These are phyloP conservation scores for Pterois miles DNA, from an alignment of 2,797 vertebrate genomes.

Conservation along the genomic window DNA sequence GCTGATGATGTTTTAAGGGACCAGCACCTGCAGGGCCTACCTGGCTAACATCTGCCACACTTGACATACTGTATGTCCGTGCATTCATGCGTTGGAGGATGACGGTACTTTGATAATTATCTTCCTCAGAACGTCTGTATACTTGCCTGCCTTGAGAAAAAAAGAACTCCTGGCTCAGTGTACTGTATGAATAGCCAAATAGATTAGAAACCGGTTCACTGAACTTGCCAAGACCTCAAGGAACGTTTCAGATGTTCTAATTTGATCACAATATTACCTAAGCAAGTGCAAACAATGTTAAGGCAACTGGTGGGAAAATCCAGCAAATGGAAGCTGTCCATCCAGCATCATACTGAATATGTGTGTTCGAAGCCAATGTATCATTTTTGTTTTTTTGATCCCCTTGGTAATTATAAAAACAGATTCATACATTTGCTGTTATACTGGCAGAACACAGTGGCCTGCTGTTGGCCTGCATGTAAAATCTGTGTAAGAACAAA, in stretches of 20 bases:
- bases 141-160: neutral
- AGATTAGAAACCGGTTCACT: neutral
- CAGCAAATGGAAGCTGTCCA: neutral
- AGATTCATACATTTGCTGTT: neutral
- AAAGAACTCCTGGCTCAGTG: conserved; percentile 1
- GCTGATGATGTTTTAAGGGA: conserved; percentile 16
- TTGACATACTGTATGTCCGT: conserved; percentile 7
- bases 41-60: conserved; percentile 1
- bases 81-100: conserved; percentile 9
- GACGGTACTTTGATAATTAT: neutral
- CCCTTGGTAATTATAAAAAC: neutral
- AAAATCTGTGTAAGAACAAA: neutral
- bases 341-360: conserved; percentile 4
- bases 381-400: neutral
- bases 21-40: conserved; percentile 19
- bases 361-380: neutral
- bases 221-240: conserved; percentile 23
- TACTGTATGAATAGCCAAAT: conserved; percentile 6
- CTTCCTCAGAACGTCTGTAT: neutral
- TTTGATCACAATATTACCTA: conserved; percentile 22
- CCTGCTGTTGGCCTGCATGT: conserved; percentile 1
- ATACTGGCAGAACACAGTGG: conserved; percentile 3
- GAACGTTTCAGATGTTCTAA: conserved; percentile 24
- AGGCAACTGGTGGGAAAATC: conserved; percentile 20
- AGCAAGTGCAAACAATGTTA: conserved; percentile 25